These are phyloP conservation scores for Chrysina gloriosa DNA, from an alignment of 2,888 invertebrate species.

Conservation along the genomic window DNA sequence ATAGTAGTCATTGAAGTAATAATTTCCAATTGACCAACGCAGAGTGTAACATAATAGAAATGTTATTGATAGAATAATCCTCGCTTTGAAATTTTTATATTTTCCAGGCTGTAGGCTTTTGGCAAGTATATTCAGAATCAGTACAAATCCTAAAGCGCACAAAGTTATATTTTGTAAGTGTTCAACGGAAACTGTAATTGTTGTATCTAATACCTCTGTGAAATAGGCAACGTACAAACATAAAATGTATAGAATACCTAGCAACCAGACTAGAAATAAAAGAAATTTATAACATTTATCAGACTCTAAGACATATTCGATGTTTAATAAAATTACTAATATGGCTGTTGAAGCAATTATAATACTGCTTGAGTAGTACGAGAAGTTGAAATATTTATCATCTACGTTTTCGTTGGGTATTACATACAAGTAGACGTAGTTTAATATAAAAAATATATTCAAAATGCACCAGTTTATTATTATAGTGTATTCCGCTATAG, in stretches of 20 bases:
- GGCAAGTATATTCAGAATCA: slow-evolving; percentile 8
- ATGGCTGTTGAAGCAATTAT: not conserved
- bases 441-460: slow-evolving; percentile 19
- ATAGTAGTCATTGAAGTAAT: not conserved
- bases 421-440: slow-evolving; percentile 5
- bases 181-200: not conserved
- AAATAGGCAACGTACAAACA: not conserved
- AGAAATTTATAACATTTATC: slow-evolving; percentile 3
- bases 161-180: not conserved
- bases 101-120: slow-evolving; percentile 1
- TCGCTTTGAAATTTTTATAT: slow-evolving; percentile 23
- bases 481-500: not conserved
- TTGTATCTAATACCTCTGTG: not conserved
- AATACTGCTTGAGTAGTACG: slow-evolving; percentile 3
- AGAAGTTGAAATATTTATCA: not conserved
- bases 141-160: not conserved
- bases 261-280: slow-evolving; percentile 1
- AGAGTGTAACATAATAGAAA: not conserved
- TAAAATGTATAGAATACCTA: not conserved
- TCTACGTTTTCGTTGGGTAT: slow-evolving; percentile 7
- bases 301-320: not conserved
- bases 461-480: slow-evolving; percentile 17
- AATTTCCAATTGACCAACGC: slow-evolving; percentile 8
- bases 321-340: slow-evolving; percentile 3
- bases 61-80: slow-evolving; percentile 6